Conservation (phyloP, 2,888 invertebrate genomes). For the Scotopteryx bipunctaria region DNA sequence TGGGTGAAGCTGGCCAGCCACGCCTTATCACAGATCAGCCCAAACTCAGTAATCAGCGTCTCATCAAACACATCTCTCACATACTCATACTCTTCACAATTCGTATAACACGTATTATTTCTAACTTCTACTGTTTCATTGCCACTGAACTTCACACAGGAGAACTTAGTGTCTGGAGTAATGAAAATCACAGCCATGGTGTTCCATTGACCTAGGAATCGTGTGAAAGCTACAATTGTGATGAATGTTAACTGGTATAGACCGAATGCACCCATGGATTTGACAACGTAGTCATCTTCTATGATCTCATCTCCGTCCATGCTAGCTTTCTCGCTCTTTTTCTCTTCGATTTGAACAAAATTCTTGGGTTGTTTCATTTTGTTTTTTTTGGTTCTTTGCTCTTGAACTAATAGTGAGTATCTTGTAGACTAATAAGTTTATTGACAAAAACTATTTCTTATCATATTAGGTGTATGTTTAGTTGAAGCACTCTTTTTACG, state of each 20-base stretch:
- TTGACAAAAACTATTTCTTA: conserved; percentile 3
- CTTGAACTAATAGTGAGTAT: neutral
- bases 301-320: conserved; percentile 16
- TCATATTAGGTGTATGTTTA: conserved; percentile 2
- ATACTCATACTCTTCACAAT: conserved; percentile 53
- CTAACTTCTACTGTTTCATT: conserved; percentile 37
- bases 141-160: conserved; percentile 45
- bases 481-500: conserved; percentile 1
- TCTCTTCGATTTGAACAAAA: conserved; percentile 12
- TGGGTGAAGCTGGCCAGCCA: conserved; percentile 62
- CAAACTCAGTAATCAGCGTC: conserved; percentile 53
- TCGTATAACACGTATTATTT: conserved; percentile 55
- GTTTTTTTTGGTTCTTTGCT: neutral
- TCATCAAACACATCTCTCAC: conserved; percentile 44
- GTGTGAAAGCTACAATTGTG: conserved; percentile 36
- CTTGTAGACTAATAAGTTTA: too few relatives aligned
- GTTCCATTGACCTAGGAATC: conserved; percentile 53
- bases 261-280: conserved; percentile 58
- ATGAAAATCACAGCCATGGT: conserved; percentile 52
- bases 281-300: conserved; percentile 57
- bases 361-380: conserved; percentile 16
- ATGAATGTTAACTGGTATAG: conserved; percentile 51
- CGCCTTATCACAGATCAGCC: conserved; percentile 52
- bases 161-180: conserved; percentile 52
- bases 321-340: neutral